Evolutionary conservation across 2,113 vertebrate genomes (phyloP), one percentile per base, ranked within the genome.

Genomic region (Paralichthys olivaceus): DNA sequence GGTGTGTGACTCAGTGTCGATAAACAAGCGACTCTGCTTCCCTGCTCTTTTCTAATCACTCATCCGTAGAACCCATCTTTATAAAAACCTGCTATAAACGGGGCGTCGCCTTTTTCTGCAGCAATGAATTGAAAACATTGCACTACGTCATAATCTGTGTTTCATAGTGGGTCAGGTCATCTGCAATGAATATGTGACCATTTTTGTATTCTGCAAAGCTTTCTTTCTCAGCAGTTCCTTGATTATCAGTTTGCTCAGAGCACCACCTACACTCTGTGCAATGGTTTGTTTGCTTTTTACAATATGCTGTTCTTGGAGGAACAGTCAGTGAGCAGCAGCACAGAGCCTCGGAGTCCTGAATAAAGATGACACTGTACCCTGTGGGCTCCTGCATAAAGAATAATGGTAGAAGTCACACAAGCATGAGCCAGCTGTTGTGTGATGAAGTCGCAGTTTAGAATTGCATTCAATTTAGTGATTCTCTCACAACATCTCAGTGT

Each of bases 381-480:
- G 54, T 22, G 22, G 72, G 49, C 69, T 75, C 72, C 75, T 72
- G 71, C 80, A 81, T 79, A 71, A 83, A 70, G 65, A 47, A 83
- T 68, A 34, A 58, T 26, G 37, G 66, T 23, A 34, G 40, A 55
- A 71, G 61, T 40, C 37, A 40, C 37, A 13, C 37, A 40, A 11
- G 64, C 57, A 11, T 60, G 49, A 26, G 68, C 57, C 32, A 57
- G 68, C 47, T 79, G 64, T 4, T 53, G 58, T 67, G 72, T 43
- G 53, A 37, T 2, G 19, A 73, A 55, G 69, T 69, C 32, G 5
- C 29, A 55, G 43, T 65, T 25, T 28, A 40, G 28, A 70, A 79
- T 79, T 81, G 55, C 58, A 81, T 80, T 77, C 59, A 17, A 63
- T 45, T 67, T 25, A 37, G 37, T 13, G 28, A 51, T 47, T 40